Evolutionary conservation across 2,113 vertebrate genomes (phyloP), one percentile per base, ranked within the genome.

Genomic region (Isurus oxyrinchus): DNA sequence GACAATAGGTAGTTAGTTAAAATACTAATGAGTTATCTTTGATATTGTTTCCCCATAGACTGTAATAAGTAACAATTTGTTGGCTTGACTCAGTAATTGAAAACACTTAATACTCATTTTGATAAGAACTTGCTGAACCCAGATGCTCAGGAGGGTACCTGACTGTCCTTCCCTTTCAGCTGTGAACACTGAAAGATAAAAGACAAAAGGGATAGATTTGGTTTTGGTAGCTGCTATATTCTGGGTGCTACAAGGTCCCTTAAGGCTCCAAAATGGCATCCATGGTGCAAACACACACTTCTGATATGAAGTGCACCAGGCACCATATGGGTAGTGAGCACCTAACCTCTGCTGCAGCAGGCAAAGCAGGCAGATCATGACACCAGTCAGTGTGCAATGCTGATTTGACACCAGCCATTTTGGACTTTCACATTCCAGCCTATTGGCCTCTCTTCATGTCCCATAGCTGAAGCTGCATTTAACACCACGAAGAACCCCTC

Each of bases 21-120:
- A 35, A 94, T 94, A n/a, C 59, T 63, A 94, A 94, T 40, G n/a
- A 63, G 35, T 66, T 94, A 61, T 94, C 35, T 94, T 63, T 94
- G 90, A 94, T 63, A n/a, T 94, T 63, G 59, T 40, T 40, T 94
- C n/a, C n/a, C 90, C 59, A 63, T 11, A 63, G 59, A 66, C 59
- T 63, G n/a, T 94, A 63, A 66, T 59, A 63, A 94, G n/a, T 40
- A 66, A n/a, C 31, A 66, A 94, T 94, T 7, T 94, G 31, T 66
- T 94, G 13, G 19, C 19, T 94, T 94, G 23, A 21, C 59, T 94
- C n/a, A 23, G 90, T 63, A 66, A 66, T 23, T 63, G 35, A 94
- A 21, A 63, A 61, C 16, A 94, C n/a, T 84, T 84, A 19, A 19
- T 35, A 44, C 23, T 21, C 59, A 94, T 94, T 94, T 63, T 44